These are phyloP conservation scores for Leptopilina boulardi DNA, from an alignment of 1,140 invertebrate species.

Conservation along the genomic window DNA sequence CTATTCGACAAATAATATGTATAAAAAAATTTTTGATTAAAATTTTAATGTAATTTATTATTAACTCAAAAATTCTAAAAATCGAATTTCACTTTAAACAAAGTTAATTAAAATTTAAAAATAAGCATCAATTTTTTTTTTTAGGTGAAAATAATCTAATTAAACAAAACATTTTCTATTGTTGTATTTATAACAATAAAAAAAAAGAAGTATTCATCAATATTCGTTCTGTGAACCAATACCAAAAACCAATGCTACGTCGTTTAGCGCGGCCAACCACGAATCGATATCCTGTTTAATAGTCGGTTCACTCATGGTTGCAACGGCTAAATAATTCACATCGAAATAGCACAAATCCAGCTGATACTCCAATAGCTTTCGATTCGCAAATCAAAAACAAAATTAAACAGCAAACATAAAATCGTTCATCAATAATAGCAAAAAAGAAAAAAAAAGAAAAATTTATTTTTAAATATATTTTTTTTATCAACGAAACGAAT, in stretches of 20 bases:
- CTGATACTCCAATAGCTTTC: background rate
- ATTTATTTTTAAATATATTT: background rate
- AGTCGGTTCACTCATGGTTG: conserved; percentile 49
- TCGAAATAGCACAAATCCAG: conserved; percentile 27
- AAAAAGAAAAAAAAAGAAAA: background rate
- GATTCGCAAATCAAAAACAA: background rate
- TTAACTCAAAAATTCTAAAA: too few relatives aligned
- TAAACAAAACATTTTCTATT: conserved; percentile 4
- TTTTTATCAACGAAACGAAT: too few relatives aligned
- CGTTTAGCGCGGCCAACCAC: conserved; percentile 62
- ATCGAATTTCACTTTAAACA: too few relatives aligned
- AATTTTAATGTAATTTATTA: background rate
- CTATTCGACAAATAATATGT: background rate
- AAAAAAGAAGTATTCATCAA: background rate
- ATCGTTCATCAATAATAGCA: background rate
- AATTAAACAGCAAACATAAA: background rate
- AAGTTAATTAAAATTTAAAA: background rate
- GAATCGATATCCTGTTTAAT: conserved; percentile 67
- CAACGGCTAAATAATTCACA: conserved; percentile 62
- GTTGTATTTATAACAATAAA: background rate
- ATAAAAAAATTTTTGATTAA: background rate
- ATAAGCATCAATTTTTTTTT: background rate
- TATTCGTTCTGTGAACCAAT: background rate
- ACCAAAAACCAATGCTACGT: conserved; percentile 23
- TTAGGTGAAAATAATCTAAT: background rate